A percentile compares a stretch with the other conserved stretches of the same genome.
phyloP scores from a whole-genome alignment of 2,113 vertebrate species.

The Petaurus breviceps region DNA sequence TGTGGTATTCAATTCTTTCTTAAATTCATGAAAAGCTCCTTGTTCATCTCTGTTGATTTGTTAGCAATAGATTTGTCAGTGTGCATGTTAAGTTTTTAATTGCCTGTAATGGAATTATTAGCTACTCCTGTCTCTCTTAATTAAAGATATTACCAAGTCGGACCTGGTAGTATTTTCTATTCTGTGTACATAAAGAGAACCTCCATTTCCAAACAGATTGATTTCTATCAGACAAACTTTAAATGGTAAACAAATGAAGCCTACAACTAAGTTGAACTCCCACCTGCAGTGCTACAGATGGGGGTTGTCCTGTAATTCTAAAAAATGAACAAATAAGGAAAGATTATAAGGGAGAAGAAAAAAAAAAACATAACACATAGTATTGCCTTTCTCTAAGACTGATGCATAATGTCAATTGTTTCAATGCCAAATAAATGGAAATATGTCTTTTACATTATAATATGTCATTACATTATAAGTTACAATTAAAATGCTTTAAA shows the following conservation, averaged over 20 bases:
- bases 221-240: slow-evolving; percentile 41
- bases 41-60: slow-evolving; percentile 41
- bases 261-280: slow-evolving; percentile 37
- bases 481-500: slow-evolving; percentile 20
- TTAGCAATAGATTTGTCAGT: slow-evolving; percentile 30
- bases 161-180: not conserved
- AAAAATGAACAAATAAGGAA: slow-evolving; percentile 55
- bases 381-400: not conserved
- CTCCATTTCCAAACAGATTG: not conserved
- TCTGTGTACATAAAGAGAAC: not conserved
- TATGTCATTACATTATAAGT: slow-evolving; percentile 13
- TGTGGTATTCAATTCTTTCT: not conserved
- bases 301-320: slow-evolving; percentile 59
- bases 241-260: slow-evolving; percentile 37
- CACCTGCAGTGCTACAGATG: slow-evolving; percentile 51
- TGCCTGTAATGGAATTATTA: slow-evolving; percentile 16
- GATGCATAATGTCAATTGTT: not conserved
- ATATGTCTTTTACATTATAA: slow-evolving; percentile 34
- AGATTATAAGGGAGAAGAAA: slow-evolving; percentile 1
- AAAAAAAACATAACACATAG: not conserved
- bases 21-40: not conserved
- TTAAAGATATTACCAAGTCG: slow-evolving; percentile 51
- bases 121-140: slow-evolving; percentile 20
- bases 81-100: slow-evolving; percentile 3
- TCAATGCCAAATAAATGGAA: not conserved